Evolutionary conservation across 2,797 vertebrate species (phyloP).

Genomic region (Hemibagrus guttatus): DNA sequence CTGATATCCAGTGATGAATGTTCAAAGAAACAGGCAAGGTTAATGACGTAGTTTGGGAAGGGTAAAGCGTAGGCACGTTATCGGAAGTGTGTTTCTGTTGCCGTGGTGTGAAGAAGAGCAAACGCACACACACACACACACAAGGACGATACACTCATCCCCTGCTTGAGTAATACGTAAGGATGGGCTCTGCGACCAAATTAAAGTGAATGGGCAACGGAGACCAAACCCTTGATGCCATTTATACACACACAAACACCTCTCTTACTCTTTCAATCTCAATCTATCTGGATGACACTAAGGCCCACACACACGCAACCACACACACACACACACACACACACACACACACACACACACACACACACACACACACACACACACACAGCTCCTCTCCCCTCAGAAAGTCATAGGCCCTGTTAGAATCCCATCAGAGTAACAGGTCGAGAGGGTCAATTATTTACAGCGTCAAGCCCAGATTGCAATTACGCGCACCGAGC

Average conservation of each 20-base stretch:
- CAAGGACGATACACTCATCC: conserved; percentile 50
- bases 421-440: conserved; percentile 61
- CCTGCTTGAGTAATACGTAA: conserved; percentile 67
- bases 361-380: conserved; percentile 31
- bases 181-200: conserved; percentile 65
- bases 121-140: conserved; percentile 20
- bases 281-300: conserved; percentile 44
- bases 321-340: conserved; percentile 37
- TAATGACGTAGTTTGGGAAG: background rate
- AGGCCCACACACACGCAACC: conserved; percentile 38
- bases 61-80: background rate
- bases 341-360: conserved; percentile 32
- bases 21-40: background rate
- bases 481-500: conserved; percentile 58
- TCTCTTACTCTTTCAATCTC: conserved; percentile 46
- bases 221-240: conserved; percentile 42
- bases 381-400: conserved; percentile 29
- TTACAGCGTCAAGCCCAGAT: conserved; percentile 63
- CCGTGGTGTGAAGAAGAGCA: background rate
- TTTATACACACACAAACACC: conserved; percentile 33
- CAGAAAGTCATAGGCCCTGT: conserved; percentile 56
- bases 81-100: background rate
- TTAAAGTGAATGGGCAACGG: conserved; percentile 70
- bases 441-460: conserved; percentile 63
- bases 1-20: background rate